These are phyloP conservation scores for Eupithecia subumbrata DNA, from an alignment of 2,888 invertebrate genomes.

Conservation along the genomic window DNA sequence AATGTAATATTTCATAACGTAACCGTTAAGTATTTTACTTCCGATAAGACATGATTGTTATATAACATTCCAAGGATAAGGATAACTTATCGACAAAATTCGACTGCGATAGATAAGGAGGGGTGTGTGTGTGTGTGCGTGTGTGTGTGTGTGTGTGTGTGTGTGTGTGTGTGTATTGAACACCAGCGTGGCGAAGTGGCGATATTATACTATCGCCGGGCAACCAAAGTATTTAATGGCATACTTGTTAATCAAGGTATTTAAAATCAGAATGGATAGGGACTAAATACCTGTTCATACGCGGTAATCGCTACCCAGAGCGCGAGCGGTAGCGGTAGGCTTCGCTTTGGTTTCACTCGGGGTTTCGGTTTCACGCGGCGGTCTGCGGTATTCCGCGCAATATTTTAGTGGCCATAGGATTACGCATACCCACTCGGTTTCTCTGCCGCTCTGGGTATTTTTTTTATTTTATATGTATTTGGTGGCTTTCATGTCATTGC, in stretches of 20 bases:
- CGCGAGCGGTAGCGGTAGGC: too few relatives aligned
- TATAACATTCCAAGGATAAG: neutral
- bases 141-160: too few relatives aligned
- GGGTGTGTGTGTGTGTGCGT: neutral
- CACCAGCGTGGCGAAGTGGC: neutral
- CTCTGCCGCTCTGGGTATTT: too few relatives aligned
- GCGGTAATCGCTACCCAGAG: too few relatives aligned
- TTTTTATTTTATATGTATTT: too few relatives aligned
- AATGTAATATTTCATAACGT: neutral
- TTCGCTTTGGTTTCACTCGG: too few relatives aligned
- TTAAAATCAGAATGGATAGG: neutral
- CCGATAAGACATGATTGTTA: neutral
- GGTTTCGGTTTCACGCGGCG: too few relatives aligned
- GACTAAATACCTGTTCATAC: too few relatives aligned
- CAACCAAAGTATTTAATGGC: neutral
- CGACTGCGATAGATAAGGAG: neutral
- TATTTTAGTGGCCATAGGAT: too few relatives aligned
- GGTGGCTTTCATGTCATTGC: too few relatives aligned
- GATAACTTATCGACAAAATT: constrained; percentile 9
- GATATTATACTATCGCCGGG: neutral
- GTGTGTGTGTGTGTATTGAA: neutral
- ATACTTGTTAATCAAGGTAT: neutral
- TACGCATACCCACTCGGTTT: too few relatives aligned
- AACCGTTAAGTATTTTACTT: neutral
- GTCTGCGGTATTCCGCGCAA: too few relatives aligned